These are phyloP conservation scores for Chrysodeixis includens DNA, from an alignment of 2,888 invertebrate species.

Conservation along the genomic window DNA sequence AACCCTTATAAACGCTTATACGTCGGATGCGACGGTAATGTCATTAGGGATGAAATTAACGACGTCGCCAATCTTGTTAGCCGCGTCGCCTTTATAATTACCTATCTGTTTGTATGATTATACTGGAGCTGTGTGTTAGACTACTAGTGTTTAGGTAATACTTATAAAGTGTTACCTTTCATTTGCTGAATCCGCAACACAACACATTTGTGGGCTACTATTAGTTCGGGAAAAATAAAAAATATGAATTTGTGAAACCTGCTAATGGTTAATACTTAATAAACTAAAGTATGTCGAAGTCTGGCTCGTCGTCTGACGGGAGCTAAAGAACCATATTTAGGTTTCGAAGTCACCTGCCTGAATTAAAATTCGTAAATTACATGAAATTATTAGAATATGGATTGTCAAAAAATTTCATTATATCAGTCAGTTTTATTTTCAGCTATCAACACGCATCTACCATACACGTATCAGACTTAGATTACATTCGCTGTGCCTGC, in stretches of 20 bases:
- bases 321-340: too few species aligned
- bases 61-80: slow-evolving; percentile 58
- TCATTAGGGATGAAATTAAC: slow-evolving; percentile 60
- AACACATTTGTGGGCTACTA: too few species aligned
- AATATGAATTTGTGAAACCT: too few species aligned
- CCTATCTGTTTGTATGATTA: slow-evolving; percentile 37
- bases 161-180: background rate
- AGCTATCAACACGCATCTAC: background rate
- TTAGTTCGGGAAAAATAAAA: too few species aligned
- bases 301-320: too few species aligned
- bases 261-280: too few species aligned
- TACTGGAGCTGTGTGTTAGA: slow-evolving; percentile 21
- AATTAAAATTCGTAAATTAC: too few species aligned
- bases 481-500: slow-evolving; percentile 23
- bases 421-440: slow-evolving; percentile 3
- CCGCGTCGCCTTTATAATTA: slow-evolving; percentile 52
- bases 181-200: too few species aligned
- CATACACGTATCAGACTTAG: slow-evolving; percentile 22
- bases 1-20: slow-evolving; percentile 53
- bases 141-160: background rate
- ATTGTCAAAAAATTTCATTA: background rate
- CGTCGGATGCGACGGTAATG: slow-evolving; percentile 50
- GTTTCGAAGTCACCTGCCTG: too few species aligned
- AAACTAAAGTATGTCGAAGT: too few species aligned
- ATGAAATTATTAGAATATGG: background rate